Evolutionary conservation across 2,113 vertebrate species (phyloP), one percentile per base, ranked within the genome.

Genomic region (Balaeniceps rex): DNA sequence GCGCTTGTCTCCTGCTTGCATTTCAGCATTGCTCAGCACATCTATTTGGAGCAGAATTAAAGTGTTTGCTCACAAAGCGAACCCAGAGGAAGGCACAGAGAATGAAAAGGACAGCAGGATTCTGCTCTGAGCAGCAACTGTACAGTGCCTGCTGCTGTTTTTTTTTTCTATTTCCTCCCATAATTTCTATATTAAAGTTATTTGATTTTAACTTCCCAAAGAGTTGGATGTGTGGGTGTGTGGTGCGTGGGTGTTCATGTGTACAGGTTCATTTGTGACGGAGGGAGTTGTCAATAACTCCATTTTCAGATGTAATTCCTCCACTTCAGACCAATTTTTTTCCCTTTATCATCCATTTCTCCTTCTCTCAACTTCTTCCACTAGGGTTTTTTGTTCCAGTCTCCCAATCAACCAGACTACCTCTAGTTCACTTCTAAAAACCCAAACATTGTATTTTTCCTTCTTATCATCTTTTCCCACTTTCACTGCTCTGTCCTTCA

Each of bases 31-130:
- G 38, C 87, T 93, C 96, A 94, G 93, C 85, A 93, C 75, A 86
- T 94, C 49, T 88, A 75, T 94, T 40, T 96, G 82, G 82, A 95
- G 96, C 66, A 88, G 93, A 96, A 93, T 87, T 85, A 70, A 94
- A 91, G 79, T 74, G 78, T 70, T 90, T 47, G 15, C 49, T 87
- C 42, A 46, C 7, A 2, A 82, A 61, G 66, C 3, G 5, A 95
- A 63, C 78, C 74, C 38, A 14, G 63, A 93, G 79, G 63, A 76
- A 78, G 15, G 60, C 93, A 92, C 36, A 63, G n/a, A 54, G 72
- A 86, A 61, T 11, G 61, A 91, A 87, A 94, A 11, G 80, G 40
- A 18, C 68, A 70, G 55, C 19, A 90, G 81, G 79, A 61, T 78
- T 95, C 31, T 7, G 2, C 46, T 91, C 63, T 70, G 38, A 92